Base-by-base conservation (phyloP, 2,797 vertebrate genomes). In the Myripristis murdjan region DNA sequence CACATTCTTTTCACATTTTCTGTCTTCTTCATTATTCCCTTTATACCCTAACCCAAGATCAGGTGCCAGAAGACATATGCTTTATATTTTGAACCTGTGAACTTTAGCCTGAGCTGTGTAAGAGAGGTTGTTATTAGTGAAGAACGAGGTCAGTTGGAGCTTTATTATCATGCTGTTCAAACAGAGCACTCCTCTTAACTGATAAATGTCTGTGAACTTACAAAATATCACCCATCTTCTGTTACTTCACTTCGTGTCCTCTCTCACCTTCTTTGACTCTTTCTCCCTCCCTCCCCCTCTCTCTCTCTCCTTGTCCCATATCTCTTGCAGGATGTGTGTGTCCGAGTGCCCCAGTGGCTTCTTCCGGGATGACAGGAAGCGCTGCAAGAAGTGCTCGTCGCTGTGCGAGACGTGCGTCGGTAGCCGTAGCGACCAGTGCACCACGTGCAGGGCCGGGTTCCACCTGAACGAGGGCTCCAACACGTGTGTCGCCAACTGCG, bases 361-460 rank as follows among this genome's bases (percentile, higher is more conserved):
- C 93, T 99, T 97, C 93, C 96, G 95, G 3, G 98, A 98, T 10
- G 98, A 99, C 75, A 96, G 96, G 89, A 97, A 97, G 79, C 96
- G 98, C 28, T 99, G 98, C 90, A 97, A 98, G 89, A 99, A 99
- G 89, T 99, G 98, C 79, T 96, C 95, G 15, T 94, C 97, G 5
- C 91, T 95, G 82, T 99, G 97, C 47, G 98, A 99, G 84, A 95
- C 95, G 55, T 99, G 98, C 73, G 88, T 99, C 16, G 97, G 98
- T 73, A 95, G 97, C 87, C 98, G 97, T 7, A 95, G 92, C 6
- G 97, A 99, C 91, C 97, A 99, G 89, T 99, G 98, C 91, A 94
- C 95, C 67, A 93, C 96, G 52, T 99, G 98, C 84, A 96, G 97
- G 92, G 78, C 93, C 4, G 96, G 97, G 26, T 96, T 95, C 90